Evolutionary conservation across 2,797 vertebrate species (phyloP).

Genomic region (Kryptopterus vitreolus): DNA sequence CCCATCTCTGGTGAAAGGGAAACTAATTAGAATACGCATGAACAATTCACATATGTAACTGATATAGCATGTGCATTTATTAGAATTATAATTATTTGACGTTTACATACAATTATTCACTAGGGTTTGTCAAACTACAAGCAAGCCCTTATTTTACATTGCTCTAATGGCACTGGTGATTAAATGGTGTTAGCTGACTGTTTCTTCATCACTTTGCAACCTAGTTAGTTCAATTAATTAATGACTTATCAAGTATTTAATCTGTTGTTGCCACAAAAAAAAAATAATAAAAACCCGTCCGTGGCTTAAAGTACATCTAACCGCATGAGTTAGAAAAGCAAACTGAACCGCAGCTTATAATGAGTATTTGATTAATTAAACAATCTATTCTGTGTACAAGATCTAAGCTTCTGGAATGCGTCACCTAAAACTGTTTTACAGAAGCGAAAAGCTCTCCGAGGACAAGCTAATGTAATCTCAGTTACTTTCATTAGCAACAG

Average conservation of each 20-base stretch:
- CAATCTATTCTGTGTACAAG: background rate
- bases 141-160: background rate
- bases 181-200: background rate
- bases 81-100: background rate
- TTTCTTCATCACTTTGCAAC: background rate
- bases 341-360: background rate
- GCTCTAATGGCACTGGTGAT: background rate
- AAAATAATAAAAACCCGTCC: no score
- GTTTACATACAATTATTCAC: background rate
- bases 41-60: no score
- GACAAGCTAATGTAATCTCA: background rate
- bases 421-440: conserved; percentile 11
- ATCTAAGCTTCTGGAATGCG: background rate
- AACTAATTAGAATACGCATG: no score
- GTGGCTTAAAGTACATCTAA: background rate
- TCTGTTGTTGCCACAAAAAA: background rate
- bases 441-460: background rate
- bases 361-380: conserved; percentile 3
- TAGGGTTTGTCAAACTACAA: background rate
- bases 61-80: background rate
- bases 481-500: background rate
- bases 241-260: background rate
- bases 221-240: background rate
- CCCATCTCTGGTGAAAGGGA: no score
- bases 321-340: conserved; percentile 3